Evolutionary conservation across 1,140 invertebrate genomes (phyloP).

Genomic region (Trypoxylus dichotomus): DNA sequence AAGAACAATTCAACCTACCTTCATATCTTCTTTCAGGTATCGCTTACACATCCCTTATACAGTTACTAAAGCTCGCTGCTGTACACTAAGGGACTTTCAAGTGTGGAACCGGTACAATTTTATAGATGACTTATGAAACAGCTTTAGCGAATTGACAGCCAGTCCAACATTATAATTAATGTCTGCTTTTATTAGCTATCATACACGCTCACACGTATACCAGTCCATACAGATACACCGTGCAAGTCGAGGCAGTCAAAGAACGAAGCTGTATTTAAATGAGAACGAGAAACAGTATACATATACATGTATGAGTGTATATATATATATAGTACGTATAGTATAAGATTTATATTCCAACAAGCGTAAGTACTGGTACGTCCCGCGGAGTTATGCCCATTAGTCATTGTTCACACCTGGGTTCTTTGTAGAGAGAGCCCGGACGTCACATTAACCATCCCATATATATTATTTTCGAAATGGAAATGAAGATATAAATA

Average conservation of each 20-base stretch:
- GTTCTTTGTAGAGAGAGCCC: slow-evolving; percentile 32
- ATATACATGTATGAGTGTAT: background rate
- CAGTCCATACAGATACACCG: no score
- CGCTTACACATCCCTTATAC: no score
- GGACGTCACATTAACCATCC: slow-evolving; percentile 37
- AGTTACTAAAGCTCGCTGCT: background rate
- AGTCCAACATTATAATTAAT: slow-evolving; percentile 1
- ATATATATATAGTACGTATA: slow-evolving; percentile 1
- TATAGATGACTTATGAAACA: slow-evolving; percentile 4
- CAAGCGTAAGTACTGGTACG: slow-evolving; percentile 40
- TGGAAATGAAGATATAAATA: slow-evolving; percentile 44
- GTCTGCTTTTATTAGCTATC: slow-evolving; percentile 9
- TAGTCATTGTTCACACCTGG: slow-evolving; percentile 45
- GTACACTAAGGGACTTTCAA: background rate
- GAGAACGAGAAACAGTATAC: background rate
- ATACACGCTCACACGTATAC: background rate
- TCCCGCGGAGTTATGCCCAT: slow-evolving; percentile 40
- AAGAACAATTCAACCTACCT: no score
- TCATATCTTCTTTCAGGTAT: no score
- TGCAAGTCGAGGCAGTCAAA: background rate
- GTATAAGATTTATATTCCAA: slow-evolving; percentile 39
- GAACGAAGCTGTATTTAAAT: slow-evolving; percentile 1
- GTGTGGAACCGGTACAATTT: background rate
- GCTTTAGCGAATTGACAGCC: background rate
- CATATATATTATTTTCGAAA: slow-evolving; percentile 38